Evolutionary conservation across 2,113 vertebrate species (phyloP), one percentile per base, ranked within the genome.

Genomic region (Psilopsiagon aymara): DNA sequence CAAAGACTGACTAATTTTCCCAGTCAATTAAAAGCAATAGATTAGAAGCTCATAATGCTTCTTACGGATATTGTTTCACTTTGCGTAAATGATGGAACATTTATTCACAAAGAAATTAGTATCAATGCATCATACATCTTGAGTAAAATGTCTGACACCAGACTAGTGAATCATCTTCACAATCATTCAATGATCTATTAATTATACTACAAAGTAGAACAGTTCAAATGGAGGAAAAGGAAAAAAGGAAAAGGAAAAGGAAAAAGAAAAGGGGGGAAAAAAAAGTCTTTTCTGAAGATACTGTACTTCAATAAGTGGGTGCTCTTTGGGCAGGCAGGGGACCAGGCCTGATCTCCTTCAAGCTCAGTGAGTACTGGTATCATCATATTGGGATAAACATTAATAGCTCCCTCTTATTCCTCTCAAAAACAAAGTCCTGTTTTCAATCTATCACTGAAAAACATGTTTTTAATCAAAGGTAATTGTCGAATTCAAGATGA

Each of bases 401-500:
- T 33, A 39, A 75, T 7, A 82, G 14, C 6, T 84, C 35, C 12
- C 43, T 84, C 52, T 27, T 71, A 31, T 31, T 87, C 8, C 7
- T 64, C 43, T 82, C 16, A 52, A 71, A 88, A 83, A 16, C 17
- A 71, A 35, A 67, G 35, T 67, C 83, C 43, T 59, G 15, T 55
- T 89, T 91, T 66, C 77, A 89, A 6, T n/a, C 24, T 60, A 41
- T 19, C 18, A 35, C 64, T 55, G 39, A 49, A 93, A 95, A 93
- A 66, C 0, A 1, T 86, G 44, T 5, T 88, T 94, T 46, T 52
- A 82, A 79, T 79, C 55, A 91, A 91, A 91, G 37, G 66, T 82
- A 87, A 59, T 41, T 5, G 4, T n/a, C 71, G 77, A 94, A 89
- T 96, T 87, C 64, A 94, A 90, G 73, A 89, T 82, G 66, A 97